These are phyloP conservation scores for Drepanosiphum platanoidis DNA, from an alignment of 2,888 invertebrate genomes.

Conservation along the genomic window DNA sequence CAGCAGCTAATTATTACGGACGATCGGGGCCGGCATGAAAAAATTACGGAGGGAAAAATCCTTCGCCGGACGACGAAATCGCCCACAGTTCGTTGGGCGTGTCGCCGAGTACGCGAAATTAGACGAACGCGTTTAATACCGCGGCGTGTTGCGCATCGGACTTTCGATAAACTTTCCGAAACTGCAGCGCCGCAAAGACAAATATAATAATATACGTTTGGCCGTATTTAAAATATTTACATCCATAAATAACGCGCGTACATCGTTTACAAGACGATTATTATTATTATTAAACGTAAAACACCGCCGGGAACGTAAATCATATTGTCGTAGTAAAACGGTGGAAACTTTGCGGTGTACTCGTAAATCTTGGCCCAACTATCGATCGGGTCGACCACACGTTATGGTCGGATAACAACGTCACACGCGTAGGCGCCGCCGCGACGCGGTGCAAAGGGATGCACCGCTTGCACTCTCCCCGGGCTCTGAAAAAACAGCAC, in stretches of 20 bases:
- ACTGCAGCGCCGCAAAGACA: not conserved
- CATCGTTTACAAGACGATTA: constrained; percentile 3
- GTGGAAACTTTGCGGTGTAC: not conserved
- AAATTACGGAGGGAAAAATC: no score
- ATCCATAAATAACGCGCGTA: not conserved
- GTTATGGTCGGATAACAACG: no score
- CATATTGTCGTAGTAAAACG: not conserved
- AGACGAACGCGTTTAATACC: not conserved
- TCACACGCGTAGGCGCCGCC: no score
- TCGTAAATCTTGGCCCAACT: constrained; percentile 2
- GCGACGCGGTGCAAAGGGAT: no score
- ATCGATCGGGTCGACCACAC: not conserved
- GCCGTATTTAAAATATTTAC: not conserved
- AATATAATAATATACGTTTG: not conserved
- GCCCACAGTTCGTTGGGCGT: no score
- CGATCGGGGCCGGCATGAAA: no score
- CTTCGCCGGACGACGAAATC: no score
- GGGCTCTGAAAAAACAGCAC: no score
- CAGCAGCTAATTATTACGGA: no score
- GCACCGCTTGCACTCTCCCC: no score
- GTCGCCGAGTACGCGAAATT: not conserved
- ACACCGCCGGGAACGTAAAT: not conserved
- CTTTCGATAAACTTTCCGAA: not conserved
- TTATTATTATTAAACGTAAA: constrained; percentile 14
- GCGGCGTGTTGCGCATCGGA: no score